Conservation (phyloP, 2,888 invertebrate genomes). For the Lycia hirtaria region DNA sequence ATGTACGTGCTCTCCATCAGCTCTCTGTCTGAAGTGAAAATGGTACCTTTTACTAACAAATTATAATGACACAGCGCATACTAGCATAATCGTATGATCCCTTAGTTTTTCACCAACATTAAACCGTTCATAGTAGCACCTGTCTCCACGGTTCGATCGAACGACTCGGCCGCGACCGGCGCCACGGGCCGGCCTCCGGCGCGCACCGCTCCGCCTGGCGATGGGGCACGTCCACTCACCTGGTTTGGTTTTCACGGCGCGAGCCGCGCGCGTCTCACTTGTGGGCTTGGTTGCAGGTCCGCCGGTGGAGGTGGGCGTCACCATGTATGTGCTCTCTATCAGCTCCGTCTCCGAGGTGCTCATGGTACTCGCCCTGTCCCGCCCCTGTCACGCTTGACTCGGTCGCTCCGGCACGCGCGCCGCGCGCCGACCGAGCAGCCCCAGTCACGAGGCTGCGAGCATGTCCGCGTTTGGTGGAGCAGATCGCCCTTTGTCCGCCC, state of each 20-base stretch:
- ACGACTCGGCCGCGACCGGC: constrained; percentile 59
- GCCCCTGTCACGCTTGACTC: constrained; percentile 83
- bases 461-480: constrained; percentile 82
- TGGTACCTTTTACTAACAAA: constrained; percentile 81
- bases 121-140: constrained; percentile 83
- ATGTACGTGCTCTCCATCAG: constrained; percentile 95
- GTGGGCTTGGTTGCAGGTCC: constrained; percentile 92
- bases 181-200: constrained; percentile 52
- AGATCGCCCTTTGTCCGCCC: constrained; percentile 77
- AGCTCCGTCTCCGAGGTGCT: constrained; percentile 99
- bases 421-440: constrained; percentile 82
- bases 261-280: constrained; percentile 72
- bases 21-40: constrained; percentile 94
- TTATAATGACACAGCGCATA: constrained; percentile 80
- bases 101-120: constrained; percentile 82
- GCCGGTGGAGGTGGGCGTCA: constrained; percentile 98
- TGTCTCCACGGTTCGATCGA: constrained; percentile 81
- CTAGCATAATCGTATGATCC: constrained; percentile 69
- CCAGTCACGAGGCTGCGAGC: constrained; percentile 85
- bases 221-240: constrained; percentile 73
- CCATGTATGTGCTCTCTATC: constrained; percentile 99
- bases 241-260: constrained; percentile 80
- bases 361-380: constrained; percentile 92
- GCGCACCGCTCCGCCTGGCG: constrained; percentile 58
- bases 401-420: constrained; percentile 67